Evolutionary conservation across 2,113 vertebrate genomes (phyloP), one percentile per base, ranked within the genome.

Genomic region (Chauna torquata): DNA sequence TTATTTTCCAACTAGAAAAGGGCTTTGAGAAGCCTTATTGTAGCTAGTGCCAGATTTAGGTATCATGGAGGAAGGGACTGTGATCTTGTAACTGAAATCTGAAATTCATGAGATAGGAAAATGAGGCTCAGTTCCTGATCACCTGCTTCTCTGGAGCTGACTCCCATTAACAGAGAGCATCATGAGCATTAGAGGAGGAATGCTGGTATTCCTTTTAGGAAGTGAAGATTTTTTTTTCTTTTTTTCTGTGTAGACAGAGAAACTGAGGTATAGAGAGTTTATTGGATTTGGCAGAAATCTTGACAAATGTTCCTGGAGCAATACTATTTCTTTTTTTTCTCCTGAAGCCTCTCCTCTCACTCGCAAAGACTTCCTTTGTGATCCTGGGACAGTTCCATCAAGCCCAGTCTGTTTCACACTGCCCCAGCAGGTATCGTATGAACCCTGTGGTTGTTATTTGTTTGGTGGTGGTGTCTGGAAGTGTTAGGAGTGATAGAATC

Each of bases 71-170:
- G 18, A 86, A 77, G 36, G 44, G 23, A 47, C 6, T 0, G 0
- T 54, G 49, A 45, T 70, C 45, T 47, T 59, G 70, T 3, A 55
- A 28, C 1, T n/a, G 9, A 92, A 83, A 30, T 55, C 14, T 0
- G 0, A 86, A 81, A 94, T 61, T 50, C 54, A 55, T 0, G 1
- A 34, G 17, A 42, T 32, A 18, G 24, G 20, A 59, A 71, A 71
- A 69, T 6, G 40, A 23, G 5, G 5, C 8, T 68, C 9, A 88
- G 12, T 64, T 84, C 8, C 61, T 68, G 25, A 49, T 59, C 9
- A 1, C 0, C 2, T 57, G 54, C 70, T 61, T 75, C 64, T 40
- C 1, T n/a, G 44, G 3, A 47, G 12, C 1, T 80, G 17, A 40
- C 4, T 79, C 5, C 3, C 11, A 16, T 42, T 61, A 62, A 54